Evolutionary conservation across 2,797 vertebrate species (phyloP).

Genomic region (Typhlichthys subterraneus): DNA sequence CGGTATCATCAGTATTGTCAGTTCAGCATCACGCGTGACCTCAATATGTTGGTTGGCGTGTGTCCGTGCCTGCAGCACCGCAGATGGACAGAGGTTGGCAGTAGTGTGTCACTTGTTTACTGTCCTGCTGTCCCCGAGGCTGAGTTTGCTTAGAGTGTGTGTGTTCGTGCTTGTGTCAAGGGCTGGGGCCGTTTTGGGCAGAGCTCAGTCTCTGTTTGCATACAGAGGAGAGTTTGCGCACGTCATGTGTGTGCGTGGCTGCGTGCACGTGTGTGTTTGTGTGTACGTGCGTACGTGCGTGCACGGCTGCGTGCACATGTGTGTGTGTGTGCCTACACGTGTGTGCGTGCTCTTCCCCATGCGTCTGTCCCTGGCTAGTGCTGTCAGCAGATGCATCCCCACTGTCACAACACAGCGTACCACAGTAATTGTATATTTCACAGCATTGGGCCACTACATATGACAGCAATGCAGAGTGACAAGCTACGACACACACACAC

Average conservation of each 20-base stretch:
- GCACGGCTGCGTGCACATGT: slow-evolving; percentile 33
- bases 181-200: slow-evolving; percentile 53
- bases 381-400: slow-evolving; percentile 68
- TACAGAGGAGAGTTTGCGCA: slow-evolving; percentile 41
- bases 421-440: slow-evolving; percentile 79
- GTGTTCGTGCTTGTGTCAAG: slow-evolving; percentile 8
- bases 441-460: slow-evolving; percentile 60
- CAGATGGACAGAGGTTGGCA: slow-evolving; percentile 46
- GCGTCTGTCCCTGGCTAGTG: slow-evolving; percentile 57
- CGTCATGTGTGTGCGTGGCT: slow-evolving; percentile 21
- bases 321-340: slow-evolving; percentile 28
- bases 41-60: slow-evolving; percentile 16
- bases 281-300: slow-evolving; percentile 18
- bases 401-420: slow-evolving; percentile 78
- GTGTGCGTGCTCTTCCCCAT: slow-evolving; percentile 34
- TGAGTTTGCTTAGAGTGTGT: background rate
- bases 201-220: slow-evolving; percentile 62
- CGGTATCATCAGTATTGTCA: slow-evolving; percentile 11
- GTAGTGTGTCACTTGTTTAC: slow-evolving; percentile 34
- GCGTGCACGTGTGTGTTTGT: slow-evolving; percentile 23
- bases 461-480: slow-evolving; percentile 68
- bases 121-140: slow-evolving; percentile 2
- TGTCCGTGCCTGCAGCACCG: background rate
- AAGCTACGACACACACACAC: slow-evolving; percentile 45
- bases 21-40: slow-evolving; percentile 31